A percentile compares a stretch with the other conserved stretches of the same genome.
phyloP scores from a whole-genome alignment of 2,113 vertebrate genomes.

The Danio rerio region GRCz12tu NC_133189.1:30236501-30237000 shows the following conservation, averaged over 20 bases:
- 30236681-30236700: conserved; percentile 41
- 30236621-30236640: conserved; percentile 34
- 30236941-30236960: no score
- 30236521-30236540: conserved; percentile 64
- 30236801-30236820: not conserved
- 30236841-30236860: no score
- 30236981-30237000: no score
- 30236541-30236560: conserved; percentile 61
- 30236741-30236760: not conserved
- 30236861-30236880: no score
- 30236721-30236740: not conserved
- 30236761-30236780: not conserved
- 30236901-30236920: no score
- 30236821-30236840: no score
- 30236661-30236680: conserved; percentile 54
- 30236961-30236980: no score
- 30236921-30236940: no score
- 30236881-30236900: no score
- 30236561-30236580: conserved; percentile 45
- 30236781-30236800: not conserved
- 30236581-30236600: conserved; percentile 61
- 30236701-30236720: conserved; percentile 4
- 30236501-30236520: conserved; percentile 53
- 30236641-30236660: conserved; percentile 54
- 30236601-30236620: conserved; percentile 61